These are phyloP conservation scores for Notodonta ziczac DNA, from an alignment of 2,888 invertebrate genomes.

Conservation along the genomic window DNA sequence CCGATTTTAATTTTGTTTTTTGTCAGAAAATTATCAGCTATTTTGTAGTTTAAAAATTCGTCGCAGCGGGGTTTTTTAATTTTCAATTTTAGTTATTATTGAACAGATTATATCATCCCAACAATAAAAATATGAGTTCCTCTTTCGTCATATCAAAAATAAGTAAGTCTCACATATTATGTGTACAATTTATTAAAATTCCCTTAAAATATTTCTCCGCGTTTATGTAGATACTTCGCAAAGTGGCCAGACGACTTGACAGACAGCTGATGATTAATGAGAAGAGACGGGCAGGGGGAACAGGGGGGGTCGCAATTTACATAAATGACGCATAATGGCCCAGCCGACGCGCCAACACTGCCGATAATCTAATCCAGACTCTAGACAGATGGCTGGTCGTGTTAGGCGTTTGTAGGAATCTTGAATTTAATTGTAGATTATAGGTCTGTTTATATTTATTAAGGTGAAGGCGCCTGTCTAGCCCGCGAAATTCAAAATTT, in stretches of 20 bases:
- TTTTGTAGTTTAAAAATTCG: too few relatives aligned
- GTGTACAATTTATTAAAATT: too few relatives aligned
- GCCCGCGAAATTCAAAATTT: too few relatives aligned
- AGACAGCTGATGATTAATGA: conserved; percentile 52
- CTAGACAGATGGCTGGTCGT: conserved; percentile 11
- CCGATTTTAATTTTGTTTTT: too few relatives aligned
- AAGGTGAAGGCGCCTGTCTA: too few relatives aligned
- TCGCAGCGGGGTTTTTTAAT: too few relatives aligned
- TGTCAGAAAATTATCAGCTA: too few relatives aligned
- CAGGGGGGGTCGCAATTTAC: conserved; percentile 48
- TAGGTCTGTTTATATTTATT: neutral
- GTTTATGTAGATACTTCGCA: conserved; percentile 32
- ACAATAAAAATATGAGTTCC: too few relatives aligned
- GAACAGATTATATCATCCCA: too few relatives aligned
- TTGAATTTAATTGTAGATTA: neutral
- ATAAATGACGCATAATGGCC: conserved; percentile 61
- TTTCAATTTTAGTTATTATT: too few relatives aligned
- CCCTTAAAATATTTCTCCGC: neutral
- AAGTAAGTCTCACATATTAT: too few relatives aligned
- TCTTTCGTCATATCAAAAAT: too few relatives aligned
- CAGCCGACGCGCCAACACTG: conserved; percentile 36
- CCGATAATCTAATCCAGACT: conserved; percentile 39
- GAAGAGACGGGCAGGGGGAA: conserved; percentile 13
- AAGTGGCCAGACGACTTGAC: conserved; percentile 33
- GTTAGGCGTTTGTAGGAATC: neutral